Percentiles rank a stretch among this genome's conserved stretches.
Conservation (phyloP, 1,140 invertebrate genomes). For the Arion vulgaris region DNA sequence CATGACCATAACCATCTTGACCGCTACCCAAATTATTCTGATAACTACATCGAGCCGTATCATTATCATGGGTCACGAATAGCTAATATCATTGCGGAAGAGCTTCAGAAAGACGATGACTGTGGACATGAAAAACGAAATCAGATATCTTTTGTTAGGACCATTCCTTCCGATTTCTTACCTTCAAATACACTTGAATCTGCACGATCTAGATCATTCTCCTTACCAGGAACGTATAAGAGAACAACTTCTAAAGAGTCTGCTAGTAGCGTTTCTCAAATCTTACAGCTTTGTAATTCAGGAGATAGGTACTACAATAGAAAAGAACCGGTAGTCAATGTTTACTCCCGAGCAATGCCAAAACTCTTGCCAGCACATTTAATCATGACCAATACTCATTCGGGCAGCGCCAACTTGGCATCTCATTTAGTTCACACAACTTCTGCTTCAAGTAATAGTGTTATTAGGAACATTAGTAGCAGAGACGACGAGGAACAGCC, state of each 20-base stretch:
- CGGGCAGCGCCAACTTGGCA: not conserved
- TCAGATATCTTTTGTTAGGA: not conserved
- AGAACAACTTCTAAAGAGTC: not conserved
- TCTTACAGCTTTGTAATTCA: not conserved
- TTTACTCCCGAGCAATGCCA: not conserved
- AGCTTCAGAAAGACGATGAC: constrained; percentile 25
- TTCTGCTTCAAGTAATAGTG: not conserved
- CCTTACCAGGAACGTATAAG: not conserved
- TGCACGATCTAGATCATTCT: not conserved
- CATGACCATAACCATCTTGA: not conserved
- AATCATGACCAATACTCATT: not conserved
- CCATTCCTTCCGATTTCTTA: not conserved
- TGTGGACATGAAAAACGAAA: not conserved
- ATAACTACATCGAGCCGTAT: not conserved
- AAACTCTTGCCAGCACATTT: not conserved
- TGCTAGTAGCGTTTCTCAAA: not conserved
- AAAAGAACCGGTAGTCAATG: not conserved
- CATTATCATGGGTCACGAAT: constrained; percentile 17
- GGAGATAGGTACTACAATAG: not conserved
- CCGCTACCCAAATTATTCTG: not conserved
- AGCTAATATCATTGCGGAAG: constrained; percentile 21
- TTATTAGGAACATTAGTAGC: not conserved
- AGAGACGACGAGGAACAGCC: not conserved
- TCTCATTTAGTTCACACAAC: not conserved
- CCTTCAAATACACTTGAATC: not conserved